Percentiles rank a stretch among this genome's conserved stretches.
Conservation (phyloP, 2,797 vertebrate species). For the Sebastes aleutianus region DNA sequence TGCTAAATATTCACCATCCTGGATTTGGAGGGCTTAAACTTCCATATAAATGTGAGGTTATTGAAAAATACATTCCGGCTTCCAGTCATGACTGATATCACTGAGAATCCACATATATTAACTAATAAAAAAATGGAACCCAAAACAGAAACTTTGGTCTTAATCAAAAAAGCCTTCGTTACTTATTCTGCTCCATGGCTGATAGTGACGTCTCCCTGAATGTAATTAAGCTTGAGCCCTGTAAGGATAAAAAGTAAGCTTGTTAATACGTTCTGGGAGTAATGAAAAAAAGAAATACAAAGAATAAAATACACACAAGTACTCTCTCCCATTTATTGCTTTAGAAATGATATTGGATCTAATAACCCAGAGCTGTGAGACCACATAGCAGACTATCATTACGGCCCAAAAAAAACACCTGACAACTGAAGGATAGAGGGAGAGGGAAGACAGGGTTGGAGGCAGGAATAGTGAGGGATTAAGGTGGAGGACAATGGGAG, state of each 20-base stretch:
- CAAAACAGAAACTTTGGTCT: constrained; percentile 78
- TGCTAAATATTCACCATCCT: constrained; percentile 71
- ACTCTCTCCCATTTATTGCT: constrained; percentile 76
- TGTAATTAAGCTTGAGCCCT: constrained; percentile 84
- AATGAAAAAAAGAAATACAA: constrained; percentile 77
- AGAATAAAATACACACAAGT: constrained; percentile 72
- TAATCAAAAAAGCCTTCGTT: constrained; percentile 78
- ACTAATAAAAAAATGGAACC: constrained; percentile 70
- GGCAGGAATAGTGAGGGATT: constrained; percentile 1
- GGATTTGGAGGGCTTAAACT: constrained; percentile 73
- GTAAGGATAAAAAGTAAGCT: constrained; percentile 82
- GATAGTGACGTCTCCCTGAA: constrained; percentile 65
- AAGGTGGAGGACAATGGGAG: not conserved
- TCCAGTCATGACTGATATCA: constrained; percentile 57
- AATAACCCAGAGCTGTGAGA: constrained; percentile 76
- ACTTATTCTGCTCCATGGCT: constrained; percentile 71
- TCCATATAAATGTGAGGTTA: constrained; percentile 67
- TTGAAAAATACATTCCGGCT: constrained; percentile 68
- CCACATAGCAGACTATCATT: constrained; percentile 64
- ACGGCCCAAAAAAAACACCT: constrained; percentile 36
- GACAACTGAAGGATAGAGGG: constrained; percentile 31
- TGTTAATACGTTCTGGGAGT: constrained; percentile 80
- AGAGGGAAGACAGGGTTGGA: not conserved
- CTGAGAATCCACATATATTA: constrained; percentile 75
- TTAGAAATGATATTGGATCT: constrained; percentile 79